A percentile compares a stretch with the other conserved stretches of the same genome.
phyloP scores from a whole-genome alignment of 2,888 invertebrate genomes.

The Ophion obscuratus region DNA sequence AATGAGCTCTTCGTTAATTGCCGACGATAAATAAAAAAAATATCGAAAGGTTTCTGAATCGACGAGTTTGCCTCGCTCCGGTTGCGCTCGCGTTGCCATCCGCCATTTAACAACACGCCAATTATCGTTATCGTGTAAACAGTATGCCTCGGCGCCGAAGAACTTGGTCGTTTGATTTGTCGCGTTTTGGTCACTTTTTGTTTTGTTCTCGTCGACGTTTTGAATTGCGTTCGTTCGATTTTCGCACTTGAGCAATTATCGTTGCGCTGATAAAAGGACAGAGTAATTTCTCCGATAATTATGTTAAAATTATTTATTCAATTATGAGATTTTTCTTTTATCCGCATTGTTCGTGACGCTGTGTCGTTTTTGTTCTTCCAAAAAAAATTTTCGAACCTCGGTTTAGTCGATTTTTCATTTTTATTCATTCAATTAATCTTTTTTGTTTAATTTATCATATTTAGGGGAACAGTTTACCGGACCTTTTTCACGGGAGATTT shows the following conservation, averaged over 20 bases:
- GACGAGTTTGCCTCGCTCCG: slow-evolving; percentile 6
- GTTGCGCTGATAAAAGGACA: not conserved
- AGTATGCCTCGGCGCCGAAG: not conserved
- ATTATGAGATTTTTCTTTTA: not conserved
- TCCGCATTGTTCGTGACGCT: too few species aligned
- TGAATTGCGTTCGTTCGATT: not conserved
- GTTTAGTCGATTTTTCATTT: too few species aligned
- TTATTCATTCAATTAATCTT: too few species aligned
- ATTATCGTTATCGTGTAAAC: not conserved
- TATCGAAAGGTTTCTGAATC: slow-evolving; percentile 7
- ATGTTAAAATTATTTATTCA: not conserved
- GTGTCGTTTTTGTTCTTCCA: too few species aligned
- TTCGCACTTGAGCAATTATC: not conserved
- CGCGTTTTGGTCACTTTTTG: not conserved
- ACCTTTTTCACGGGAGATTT: not conserved
- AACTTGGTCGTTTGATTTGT: not conserved
- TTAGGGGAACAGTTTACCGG: not conserved
- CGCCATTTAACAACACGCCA: not conserved
- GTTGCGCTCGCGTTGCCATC: not conserved
- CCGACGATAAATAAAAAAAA: slow-evolving; percentile 13
- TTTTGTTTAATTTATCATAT: too few species aligned
- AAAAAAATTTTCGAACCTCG: too few species aligned
- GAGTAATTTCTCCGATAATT: not conserved
- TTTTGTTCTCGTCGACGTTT: not conserved
- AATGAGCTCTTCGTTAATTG: not conserved